Conservation (phyloP, 2,113 vertebrate species). For the Paracanthobrama guichenoti region DNA sequence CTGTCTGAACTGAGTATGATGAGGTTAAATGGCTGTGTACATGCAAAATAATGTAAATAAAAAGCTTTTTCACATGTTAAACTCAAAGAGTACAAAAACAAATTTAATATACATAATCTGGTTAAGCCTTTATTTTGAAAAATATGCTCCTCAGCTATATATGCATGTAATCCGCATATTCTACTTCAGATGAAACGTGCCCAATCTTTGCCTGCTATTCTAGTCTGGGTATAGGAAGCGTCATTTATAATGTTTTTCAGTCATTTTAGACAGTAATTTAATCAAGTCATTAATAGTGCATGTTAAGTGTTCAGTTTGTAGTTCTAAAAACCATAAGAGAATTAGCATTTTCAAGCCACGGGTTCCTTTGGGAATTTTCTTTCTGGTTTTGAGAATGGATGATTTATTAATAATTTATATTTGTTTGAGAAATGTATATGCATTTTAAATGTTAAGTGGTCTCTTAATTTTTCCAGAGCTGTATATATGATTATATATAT, state of each 20-base stretch:
- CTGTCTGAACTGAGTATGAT: not conserved
- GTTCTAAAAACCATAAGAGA: not conserved
- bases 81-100: not conserved
- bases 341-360: not conserved
- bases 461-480: no score
- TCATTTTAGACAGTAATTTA: conserved; percentile 12
- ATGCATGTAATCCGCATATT: not conserved
- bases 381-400: not conserved
- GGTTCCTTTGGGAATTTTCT: not conserved
- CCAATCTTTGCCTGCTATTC: not conserved
- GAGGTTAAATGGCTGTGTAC: not conserved
- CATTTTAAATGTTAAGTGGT: no score
- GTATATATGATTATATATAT: no score
- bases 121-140: not conserved
- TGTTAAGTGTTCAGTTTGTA: conserved; percentile 11
- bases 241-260: conserved; percentile 2
- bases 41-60: not conserved
- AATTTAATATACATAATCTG: not conserved
- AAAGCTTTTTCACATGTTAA: not conserved
- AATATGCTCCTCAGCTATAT: not conserved
- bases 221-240: not conserved
- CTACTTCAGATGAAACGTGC: not conserved
- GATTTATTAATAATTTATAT: not conserved
- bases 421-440: not conserved
- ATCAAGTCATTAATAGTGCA: conserved; percentile 13